These are phyloP conservation scores for Oscheius onirici DNA, from an alignment of 2,888 invertebrate species.

Conservation along the genomic window DNA sequence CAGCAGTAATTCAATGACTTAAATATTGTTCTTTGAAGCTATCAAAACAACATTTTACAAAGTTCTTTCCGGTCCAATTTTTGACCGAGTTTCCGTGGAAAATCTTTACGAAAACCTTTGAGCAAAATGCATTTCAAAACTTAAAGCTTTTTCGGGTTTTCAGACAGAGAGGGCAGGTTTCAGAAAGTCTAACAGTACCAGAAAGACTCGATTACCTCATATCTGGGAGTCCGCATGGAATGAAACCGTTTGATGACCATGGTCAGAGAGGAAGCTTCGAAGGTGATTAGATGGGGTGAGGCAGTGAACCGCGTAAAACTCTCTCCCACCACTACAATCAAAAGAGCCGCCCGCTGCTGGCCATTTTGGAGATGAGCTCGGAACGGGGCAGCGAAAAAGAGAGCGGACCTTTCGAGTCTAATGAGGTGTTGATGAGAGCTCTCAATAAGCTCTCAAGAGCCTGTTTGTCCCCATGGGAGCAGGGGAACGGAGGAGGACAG, in stretches of 20 bases:
- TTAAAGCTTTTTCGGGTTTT: no score
- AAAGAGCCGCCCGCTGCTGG: conserved; percentile 22
- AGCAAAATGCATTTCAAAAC: no score
- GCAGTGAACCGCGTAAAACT: conserved; percentile 28
- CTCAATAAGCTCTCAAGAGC: conserved; percentile 13
- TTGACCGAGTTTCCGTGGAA: no score
- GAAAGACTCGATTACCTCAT: not conserved
- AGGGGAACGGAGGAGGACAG: not conserved
- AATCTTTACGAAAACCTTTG: no score
- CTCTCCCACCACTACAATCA: conserved; percentile 26
- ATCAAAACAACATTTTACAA: no score
- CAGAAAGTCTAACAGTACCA: no score
- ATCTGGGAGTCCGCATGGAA: conserved; percentile 3
- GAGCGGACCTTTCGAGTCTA: conserved; percentile 4
- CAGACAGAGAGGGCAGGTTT: no score
- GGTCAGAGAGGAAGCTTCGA: not conserved
- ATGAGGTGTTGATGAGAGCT: conserved; percentile 26
- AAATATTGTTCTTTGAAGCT: no score
- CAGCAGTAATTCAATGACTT: no score
- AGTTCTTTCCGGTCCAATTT: no score
- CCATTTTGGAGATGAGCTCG: conserved; percentile 1
- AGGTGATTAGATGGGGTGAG: conserved; percentile 28
- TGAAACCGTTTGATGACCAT: conserved; percentile 32
- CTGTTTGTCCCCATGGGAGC: not conserved
- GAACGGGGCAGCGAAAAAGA: not conserved